These are phyloP conservation scores for Hylyphantes graminicola DNA, from an alignment of 1,140 invertebrate species.

Conservation along the genomic window DNA sequence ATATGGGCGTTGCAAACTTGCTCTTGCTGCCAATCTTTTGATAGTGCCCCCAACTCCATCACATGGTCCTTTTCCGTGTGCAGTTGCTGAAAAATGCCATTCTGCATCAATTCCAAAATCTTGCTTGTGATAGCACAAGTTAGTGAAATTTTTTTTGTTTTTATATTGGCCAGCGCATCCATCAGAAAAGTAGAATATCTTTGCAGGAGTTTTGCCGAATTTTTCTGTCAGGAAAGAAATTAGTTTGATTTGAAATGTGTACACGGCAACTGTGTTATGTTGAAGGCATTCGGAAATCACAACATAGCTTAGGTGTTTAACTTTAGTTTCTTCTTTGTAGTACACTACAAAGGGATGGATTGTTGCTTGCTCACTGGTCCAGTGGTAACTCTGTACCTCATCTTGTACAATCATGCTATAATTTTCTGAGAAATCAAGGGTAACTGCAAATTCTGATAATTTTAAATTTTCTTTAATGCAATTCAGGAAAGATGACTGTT, in stretches of 20 bases:
- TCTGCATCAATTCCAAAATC: constrained; percentile 56
- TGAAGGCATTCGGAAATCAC: neutral
- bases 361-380: no score
- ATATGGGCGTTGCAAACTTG: constrained; percentile 42
- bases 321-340: no score
- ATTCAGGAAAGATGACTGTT: no score
- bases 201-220: neutral
- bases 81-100: constrained; percentile 65
- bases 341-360: no score
- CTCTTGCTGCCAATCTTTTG: constrained; percentile 51
- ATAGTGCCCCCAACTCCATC: constrained; percentile 65
- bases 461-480: no score
- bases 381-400: no score
- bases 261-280: neutral
- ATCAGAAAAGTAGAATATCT: constrained; percentile 9
- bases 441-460: no score
- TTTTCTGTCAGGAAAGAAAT: neutral
- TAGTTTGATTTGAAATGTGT: neutral
- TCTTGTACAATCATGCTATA: no score
- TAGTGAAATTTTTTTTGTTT: neutral
- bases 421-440: no score
- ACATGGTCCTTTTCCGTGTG: constrained; percentile 64
- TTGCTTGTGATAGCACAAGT: constrained; percentile 5
- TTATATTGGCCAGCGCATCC: neutral
- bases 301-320: neutral